phyloP scores from a whole-genome alignment of 2,113 vertebrate genomes.

The Gavia stellata region DNA sequence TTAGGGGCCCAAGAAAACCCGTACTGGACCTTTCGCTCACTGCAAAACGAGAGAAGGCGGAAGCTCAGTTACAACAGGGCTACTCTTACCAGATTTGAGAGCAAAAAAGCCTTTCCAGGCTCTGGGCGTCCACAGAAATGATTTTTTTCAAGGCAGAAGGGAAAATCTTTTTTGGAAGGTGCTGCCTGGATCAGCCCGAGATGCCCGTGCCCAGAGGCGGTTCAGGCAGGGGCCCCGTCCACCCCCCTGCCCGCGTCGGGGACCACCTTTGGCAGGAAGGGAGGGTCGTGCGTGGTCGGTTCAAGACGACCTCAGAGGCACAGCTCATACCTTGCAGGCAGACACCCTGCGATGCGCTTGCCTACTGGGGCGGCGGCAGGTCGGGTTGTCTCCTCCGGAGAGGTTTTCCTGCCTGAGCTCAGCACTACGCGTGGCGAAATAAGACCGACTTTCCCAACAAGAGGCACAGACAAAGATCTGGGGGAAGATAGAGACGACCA shows the following conservation, averaged over 20 bases:
- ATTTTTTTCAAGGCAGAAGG: background rate
- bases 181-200: background rate
- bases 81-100: background rate
- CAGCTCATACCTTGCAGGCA: fast-evolving
- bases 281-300: fast-evolving
- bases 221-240: background rate
- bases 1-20: background rate
- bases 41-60: background rate
- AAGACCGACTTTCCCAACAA: background rate
- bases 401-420: background rate
- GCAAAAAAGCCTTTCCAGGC: background rate
- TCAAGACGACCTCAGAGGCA: fast-evolving
- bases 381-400: fast-evolving
- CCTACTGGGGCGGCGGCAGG: fast-evolving
- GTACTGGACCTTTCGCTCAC: fast-evolving
- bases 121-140: background rate
- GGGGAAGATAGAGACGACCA: fast-evolving
- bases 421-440: fast-evolving
- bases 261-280: background rate
- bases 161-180: background rate
- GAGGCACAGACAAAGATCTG: background rate
- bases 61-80: background rate
- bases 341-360: fast-evolving
- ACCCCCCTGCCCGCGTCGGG: fast-evolving
- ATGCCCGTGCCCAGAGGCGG: background rate